These are phyloP conservation scores for Neopelma chrysocephalum DNA, from an alignment of 2,797 vertebrate genomes.

Conservation along the genomic window DNA sequence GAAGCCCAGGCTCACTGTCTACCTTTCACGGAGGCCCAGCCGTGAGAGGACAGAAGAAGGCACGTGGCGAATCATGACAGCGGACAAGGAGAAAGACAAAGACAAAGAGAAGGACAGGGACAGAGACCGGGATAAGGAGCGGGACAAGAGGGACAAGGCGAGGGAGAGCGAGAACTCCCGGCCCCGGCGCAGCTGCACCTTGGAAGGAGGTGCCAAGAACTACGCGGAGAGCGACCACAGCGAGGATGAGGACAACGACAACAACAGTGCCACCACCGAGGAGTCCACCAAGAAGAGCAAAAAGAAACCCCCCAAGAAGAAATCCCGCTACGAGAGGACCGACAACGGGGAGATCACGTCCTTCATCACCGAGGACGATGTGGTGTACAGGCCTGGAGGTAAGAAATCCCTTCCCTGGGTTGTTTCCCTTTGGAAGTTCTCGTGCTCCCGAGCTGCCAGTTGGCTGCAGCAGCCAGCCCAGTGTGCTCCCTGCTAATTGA, in stretches of 20 bases:
- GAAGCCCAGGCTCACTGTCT: slow-evolving; percentile 99
- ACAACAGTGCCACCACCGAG: slow-evolving; percentile 86
- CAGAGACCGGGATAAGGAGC: slow-evolving; percentile 89
- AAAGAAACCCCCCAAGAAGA: slow-evolving; percentile 97
- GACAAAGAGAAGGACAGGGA: slow-evolving; percentile 96
- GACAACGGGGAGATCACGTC: slow-evolving; percentile 97
- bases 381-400: slow-evolving; percentile 97
- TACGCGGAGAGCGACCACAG: slow-evolving; percentile 98
- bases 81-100: slow-evolving; percentile 94
- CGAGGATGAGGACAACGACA: slow-evolving; percentile 96
- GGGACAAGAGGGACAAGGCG: slow-evolving; percentile 89
- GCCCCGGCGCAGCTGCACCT: slow-evolving; percentile 93
- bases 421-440: not conserved
- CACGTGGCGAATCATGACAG: slow-evolving; percentile 99
- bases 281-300: slow-evolving; percentile 94
- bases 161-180: slow-evolving; percentile 90
- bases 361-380: slow-evolving; percentile 94
- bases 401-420: not conserved
- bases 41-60: slow-evolving; percentile 99
- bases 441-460: not conserved
- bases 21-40: slow-evolving; percentile 99
- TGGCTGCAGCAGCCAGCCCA: not conserved
- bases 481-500: not conserved
- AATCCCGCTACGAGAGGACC: slow-evolving; percentile 93
- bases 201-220: slow-evolving; percentile 97